Evolutionary conservation across 2,797 vertebrate species (phyloP).

Genomic region (Borostomias antarcticus): DNA sequence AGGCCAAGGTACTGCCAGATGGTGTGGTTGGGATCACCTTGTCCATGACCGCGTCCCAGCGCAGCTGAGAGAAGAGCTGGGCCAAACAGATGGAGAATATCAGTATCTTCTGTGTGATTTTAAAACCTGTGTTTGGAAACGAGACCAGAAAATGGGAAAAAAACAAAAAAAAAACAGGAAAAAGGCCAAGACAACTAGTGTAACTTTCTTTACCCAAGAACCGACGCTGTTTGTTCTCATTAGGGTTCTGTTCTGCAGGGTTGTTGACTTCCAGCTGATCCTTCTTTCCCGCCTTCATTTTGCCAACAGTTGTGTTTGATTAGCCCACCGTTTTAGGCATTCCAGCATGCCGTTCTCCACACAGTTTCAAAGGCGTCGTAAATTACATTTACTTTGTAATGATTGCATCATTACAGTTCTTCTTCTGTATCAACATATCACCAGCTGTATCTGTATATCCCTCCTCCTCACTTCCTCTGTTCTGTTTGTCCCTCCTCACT

Average conservation of each 20-base stretch:
- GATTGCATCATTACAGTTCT: slow-evolving; percentile 78
- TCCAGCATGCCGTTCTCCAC: slow-evolving; percentile 37
- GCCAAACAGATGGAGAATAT: slow-evolving; percentile 75
- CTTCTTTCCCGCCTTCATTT: not conserved
- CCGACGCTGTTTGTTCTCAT: slow-evolving; percentile 57
- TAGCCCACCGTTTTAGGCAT: slow-evolving; percentile 48
- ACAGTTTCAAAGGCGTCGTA: slow-evolving; percentile 71
- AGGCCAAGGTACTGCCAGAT: slow-evolving; percentile 74
- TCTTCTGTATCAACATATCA: slow-evolving; percentile 60
- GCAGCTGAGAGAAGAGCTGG: slow-evolving; percentile 52
- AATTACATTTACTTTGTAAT: slow-evolving; percentile 79
- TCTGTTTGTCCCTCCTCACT: not conserved
- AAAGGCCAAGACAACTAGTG: slow-evolving; percentile 1
- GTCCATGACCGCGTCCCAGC: slow-evolving; percentile 69
- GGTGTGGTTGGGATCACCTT: slow-evolving; percentile 73
- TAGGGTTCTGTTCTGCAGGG: slow-evolving; percentile 30
- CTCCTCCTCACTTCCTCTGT: slow-evolving; percentile 6
- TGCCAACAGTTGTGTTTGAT: slow-evolving; percentile 36
- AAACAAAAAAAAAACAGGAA: slow-evolving; percentile 27
- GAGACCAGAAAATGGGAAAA: too few species aligned
- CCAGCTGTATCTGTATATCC: slow-evolving; percentile 1
- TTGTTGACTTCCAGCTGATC: slow-evolving; percentile 22
- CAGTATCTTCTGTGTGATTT: slow-evolving; percentile 47
- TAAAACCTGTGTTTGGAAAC: slow-evolving; percentile 60
- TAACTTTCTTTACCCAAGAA: slow-evolving; percentile 29